Conservation (phyloP, 2,888 invertebrate species). For the Capitulum mitella region DNA sequence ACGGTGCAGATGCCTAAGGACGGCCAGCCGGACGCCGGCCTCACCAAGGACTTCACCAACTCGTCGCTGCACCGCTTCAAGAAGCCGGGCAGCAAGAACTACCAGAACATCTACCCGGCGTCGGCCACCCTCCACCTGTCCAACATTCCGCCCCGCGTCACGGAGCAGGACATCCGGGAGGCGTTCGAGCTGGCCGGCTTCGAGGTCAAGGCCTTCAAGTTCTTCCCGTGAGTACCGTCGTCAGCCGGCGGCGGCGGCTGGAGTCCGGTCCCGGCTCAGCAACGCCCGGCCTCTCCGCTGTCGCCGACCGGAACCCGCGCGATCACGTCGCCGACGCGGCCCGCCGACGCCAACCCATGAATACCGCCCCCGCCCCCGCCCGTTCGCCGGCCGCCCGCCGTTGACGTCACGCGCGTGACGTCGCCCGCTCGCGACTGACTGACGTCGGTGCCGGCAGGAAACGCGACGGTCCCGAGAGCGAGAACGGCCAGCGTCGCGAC, state of each 20-base stretch:
- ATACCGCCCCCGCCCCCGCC: no score
- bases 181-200: constrained; percentile 47
- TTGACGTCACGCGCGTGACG: no score
- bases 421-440: no score
- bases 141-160: constrained; percentile 78
- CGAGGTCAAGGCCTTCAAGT: constrained; percentile 50
- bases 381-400: no score
- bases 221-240: constrained; percentile 54
- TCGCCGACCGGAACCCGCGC: no score
- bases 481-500: constrained; percentile 49
- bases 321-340: no score
- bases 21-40: constrained; percentile 94
- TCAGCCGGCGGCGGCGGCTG: no score
- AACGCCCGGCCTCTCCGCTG: no score
- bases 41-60: constrained; percentile 97
- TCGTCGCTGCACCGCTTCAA: constrained; percentile 97
- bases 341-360: no score
- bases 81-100: constrained; percentile 99
- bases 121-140: constrained; percentile 97
- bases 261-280: no score
- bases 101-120: constrained; percentile 98
- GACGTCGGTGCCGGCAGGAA: no score
- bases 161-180: constrained; percentile 49
- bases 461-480: constrained; percentile 5
- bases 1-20: constrained; percentile 98